phyloP scores from a whole-genome alignment of 2,888 invertebrate species.

The Ellobium chinense region DNA sequence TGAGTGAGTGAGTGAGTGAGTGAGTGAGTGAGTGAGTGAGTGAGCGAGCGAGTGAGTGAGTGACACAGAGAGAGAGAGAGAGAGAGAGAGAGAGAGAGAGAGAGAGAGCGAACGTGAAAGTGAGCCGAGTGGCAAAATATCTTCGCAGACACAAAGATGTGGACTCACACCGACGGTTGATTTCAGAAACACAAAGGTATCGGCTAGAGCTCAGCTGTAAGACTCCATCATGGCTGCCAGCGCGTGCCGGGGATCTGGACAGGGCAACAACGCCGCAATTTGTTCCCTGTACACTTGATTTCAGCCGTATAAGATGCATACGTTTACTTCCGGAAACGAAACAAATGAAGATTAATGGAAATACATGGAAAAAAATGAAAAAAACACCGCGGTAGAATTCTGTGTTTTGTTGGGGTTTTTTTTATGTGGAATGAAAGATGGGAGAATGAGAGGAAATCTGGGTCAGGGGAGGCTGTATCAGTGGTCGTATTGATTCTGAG shows the following conservation, averaged over 20 bases:
- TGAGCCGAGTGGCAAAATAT: background rate
- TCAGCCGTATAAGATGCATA: background rate
- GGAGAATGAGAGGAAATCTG: background rate
- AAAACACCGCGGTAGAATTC: background rate
- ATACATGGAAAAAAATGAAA: background rate
- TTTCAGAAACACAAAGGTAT: no score
- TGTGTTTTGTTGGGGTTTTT: no score
- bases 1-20: background rate
- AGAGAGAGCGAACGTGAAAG: background rate
- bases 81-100: conserved; percentile 30
- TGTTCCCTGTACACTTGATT: background rate
- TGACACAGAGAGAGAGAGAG: conserved; percentile 32
- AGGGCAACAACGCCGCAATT: background rate
- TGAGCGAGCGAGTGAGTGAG: conserved; percentile 1
- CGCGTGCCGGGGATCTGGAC: background rate
- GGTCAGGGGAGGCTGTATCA: no score
- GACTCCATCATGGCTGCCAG: background rate
- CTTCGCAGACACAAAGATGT: no score
- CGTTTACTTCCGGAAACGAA: background rate
- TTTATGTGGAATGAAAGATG: background rate
- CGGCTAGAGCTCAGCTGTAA: no score
- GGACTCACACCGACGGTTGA: no score
- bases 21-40: background rate
- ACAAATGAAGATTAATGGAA: background rate
- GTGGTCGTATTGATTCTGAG: no score